These are phyloP conservation scores for Latrodectus hesperus DNA, from an alignment of 2,888 invertebrate genomes.

Conservation along the genomic window DNA sequence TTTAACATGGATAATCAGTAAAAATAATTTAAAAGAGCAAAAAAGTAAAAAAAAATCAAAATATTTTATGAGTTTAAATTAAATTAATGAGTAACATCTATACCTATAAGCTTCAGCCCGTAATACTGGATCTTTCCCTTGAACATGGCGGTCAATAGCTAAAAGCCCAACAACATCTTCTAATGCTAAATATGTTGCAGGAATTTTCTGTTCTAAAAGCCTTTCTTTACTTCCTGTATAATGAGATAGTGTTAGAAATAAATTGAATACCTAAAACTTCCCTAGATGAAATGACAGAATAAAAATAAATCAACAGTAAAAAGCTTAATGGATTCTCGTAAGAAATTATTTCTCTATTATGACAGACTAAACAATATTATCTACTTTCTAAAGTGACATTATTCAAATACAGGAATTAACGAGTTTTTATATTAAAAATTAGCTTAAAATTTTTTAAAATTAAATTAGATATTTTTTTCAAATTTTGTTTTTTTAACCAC, in stretches of 20 bases:
- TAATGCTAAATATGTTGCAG: slow-evolving; percentile 94
- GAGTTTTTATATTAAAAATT: too few relatives aligned
- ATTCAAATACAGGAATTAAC: too few relatives aligned
- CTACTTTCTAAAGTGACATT: too few relatives aligned
- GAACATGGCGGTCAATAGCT: slow-evolving; percentile 83
- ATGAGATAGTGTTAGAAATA: slow-evolving; percentile 6
- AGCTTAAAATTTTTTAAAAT: too few relatives aligned
- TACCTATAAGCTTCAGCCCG: slow-evolving; percentile 75
- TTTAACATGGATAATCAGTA: background rate
- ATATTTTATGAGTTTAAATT: background rate
- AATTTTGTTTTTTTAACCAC: too few relatives aligned
- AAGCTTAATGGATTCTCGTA: too few relatives aligned
- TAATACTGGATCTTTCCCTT: slow-evolving; percentile 76
- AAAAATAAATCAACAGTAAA: background rate
- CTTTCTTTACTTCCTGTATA: slow-evolving; percentile 87
- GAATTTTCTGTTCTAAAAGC: slow-evolving; percentile 93
- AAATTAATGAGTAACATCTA: slow-evolving; percentile 16
- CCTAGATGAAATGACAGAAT: background rate
- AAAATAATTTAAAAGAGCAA: background rate
- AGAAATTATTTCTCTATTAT: background rate
- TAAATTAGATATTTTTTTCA: too few relatives aligned
- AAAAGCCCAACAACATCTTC: slow-evolving; percentile 92
- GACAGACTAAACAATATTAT: too few relatives aligned
- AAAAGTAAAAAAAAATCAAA: background rate
- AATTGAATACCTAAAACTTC: background rate